phyloP scores from a whole-genome alignment of 1,140 invertebrate genomes.

The Aphelinus atriplicis region DNA sequence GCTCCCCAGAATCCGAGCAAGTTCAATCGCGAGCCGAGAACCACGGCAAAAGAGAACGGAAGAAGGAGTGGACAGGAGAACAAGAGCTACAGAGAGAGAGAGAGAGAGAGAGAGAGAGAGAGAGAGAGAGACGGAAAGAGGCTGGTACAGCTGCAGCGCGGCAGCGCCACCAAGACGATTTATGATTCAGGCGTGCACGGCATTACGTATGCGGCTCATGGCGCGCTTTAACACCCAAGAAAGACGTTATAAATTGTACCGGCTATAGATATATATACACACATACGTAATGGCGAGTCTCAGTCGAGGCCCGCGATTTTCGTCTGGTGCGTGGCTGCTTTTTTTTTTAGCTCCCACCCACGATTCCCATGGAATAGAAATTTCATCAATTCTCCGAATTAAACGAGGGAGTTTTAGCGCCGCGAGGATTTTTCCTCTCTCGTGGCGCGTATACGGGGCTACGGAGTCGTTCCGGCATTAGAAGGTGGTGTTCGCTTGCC shows the following conservation, averaged over 20 bases:
- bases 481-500: too few relatives aligned
- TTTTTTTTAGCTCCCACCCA: not conserved
- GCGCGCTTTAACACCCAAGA: slow-evolving; percentile 55
- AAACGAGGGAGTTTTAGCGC: not conserved
- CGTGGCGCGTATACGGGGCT: too few relatives aligned
- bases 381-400: slow-evolving; percentile 4
- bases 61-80: too few relatives aligned
- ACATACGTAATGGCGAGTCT: slow-evolving; percentile 37
- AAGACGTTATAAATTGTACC: slow-evolving; percentile 57
- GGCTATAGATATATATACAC: not conserved
- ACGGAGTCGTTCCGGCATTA: too few relatives aligned
- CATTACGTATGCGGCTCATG: slow-evolving; percentile 57
- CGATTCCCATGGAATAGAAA: slow-evolving; percentile 1
- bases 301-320: not conserved
- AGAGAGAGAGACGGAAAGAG: not conserved
- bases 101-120: not conserved
- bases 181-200: slow-evolving; percentile 52
- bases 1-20: not conserved
- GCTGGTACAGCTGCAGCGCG: slow-evolving; percentile 21
- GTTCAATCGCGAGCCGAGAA: slow-evolving; percentile 2
- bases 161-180: slow-evolving; percentile 42
- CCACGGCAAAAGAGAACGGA: too few relatives aligned
- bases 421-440: too few relatives aligned
- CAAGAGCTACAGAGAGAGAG: too few relatives aligned
- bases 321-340: not conserved